These are phyloP conservation scores for Pomatorhinus ruficollis DNA, from an alignment of 2,113 vertebrate genomes.

Conservation along the genomic window DNA sequence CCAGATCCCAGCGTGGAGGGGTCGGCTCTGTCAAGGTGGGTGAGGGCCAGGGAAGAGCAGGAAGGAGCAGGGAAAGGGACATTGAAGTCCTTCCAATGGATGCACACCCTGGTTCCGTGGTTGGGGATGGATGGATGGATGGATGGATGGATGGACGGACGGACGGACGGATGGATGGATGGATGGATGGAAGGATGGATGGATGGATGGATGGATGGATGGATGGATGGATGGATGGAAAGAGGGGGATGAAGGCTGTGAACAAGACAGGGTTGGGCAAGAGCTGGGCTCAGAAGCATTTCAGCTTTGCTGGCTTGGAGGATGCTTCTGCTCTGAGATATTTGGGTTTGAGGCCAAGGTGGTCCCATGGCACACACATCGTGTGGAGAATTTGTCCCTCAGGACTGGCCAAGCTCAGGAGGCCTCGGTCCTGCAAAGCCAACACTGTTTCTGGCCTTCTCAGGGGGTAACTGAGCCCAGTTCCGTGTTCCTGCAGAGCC, in stretches of 20 bases:
- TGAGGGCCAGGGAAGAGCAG: fast-evolving
- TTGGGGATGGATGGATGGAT: neutral
- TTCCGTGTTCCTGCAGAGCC: neutral
- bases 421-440: neutral
- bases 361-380: fast-evolving
- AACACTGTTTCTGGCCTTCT: neutral
- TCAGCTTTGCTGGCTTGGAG: fast-evolving
- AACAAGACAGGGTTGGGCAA: neutral
- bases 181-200: neutral
- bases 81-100: no score
- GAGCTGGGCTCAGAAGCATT: neutral
- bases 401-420: neutral
- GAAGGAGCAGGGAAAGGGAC: neutral
- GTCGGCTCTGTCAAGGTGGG: fast-evolving
- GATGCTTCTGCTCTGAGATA: neutral
- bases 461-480: fast-evolving
- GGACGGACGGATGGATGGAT: neutral
- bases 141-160: neutral
- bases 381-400: neutral
- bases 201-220: neutral
- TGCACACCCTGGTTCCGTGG: no score
- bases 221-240: neutral
- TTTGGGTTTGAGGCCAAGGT: neutral
- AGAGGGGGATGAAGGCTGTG: neutral
- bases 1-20: fast-evolving